Base-by-base conservation (phyloP, 2,797 vertebrate species). In the Eleutherodactylus coqui region DNA sequence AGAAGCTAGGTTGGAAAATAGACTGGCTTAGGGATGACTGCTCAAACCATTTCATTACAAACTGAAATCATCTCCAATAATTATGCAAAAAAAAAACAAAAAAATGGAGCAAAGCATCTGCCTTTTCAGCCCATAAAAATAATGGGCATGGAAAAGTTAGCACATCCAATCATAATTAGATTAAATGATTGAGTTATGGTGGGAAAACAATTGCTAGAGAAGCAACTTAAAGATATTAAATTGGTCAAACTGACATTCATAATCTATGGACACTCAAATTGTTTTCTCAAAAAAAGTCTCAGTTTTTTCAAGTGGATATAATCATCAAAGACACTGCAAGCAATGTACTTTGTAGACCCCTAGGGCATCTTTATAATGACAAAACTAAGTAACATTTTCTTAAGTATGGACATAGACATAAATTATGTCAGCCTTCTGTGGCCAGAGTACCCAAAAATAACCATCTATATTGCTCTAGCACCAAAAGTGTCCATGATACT, bases 61-160 rank as follows among this genome's bases (percentile, higher is more conserved):
- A 77, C n/a, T 47, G n/a, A 82, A 91, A 91, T 92, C 91, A 83
- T 77, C 90, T 93, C 91, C 92, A 90, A 88, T 92, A 79, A 51
- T 75, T 77, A 86, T 73, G 90, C 38, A 89, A 90, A 90, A 92
- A 79, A 58, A 41, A 84, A 90, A 92, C 90, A 90, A 92, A 79
- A 58, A 41, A 84, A 90, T 91, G 91, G 92, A 93, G 90, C 90
- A 92, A 92, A 89, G 90, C 90, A 90, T 92, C 92, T 93, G 92
- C 91, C 91, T 93, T 58, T 90, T 85, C 91, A 91, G 91, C 87
- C 90, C 89, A 91, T 89, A 87, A 90, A 91, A 89, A 90, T 79
- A 90, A 90, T 90, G 89, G 88, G 90, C 91, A 92, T 91, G 89
- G 89, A 80, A 64, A 19, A 19, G 29, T 29, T 29, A 51, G 27